Evolutionary conservation across 2,113 vertebrate species (phyloP), one percentile per base, ranked within the genome.

Genomic region (Pipa parva): DNA sequence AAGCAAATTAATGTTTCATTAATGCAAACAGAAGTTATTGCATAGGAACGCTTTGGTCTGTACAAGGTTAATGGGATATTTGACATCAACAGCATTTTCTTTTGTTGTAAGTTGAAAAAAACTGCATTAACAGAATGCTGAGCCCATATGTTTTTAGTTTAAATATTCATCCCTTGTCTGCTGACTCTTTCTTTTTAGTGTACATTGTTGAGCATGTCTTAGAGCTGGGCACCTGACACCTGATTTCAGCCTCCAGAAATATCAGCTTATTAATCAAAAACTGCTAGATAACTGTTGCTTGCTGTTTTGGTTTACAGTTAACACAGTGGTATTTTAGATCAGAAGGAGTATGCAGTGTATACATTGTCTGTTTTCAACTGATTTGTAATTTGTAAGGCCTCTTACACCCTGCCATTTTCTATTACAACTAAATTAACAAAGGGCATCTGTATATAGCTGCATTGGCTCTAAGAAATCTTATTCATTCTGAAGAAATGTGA

Each of bases 91-190:
- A 42, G 17, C 39, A 42, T 42, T 42, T 42, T 42, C 33, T 36
- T 36, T 36, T 36, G 33, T 36, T 36, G 33, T 36, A 36, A 36
- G 9, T 63, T 31, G 28, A 11, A 37, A 12, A 37, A 18, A 18
- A 50, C 17, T 28, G n/a, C 17, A 27, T 21, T 21, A 33, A 63
- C 48, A 37, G 29, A 33, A 21, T 26, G 25, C 21, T 63, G 31
- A 51, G 48, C 29, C 17, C 49, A 63, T 51, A 42, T 63, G 49
- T 36, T 63, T 48, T 25, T 3, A 18, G 49, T 62, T 62, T 28
- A 63, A 21, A 25, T 18, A 33, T 3, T 52, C 33, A 50, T 31
- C 39, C 48, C 20, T 63, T 63, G 51, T 63, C 46, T 63, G 26
- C 9, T 21, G 28, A 54, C 26, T 63, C 49, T 63, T n/a, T 28